These are phyloP conservation scores for Dyspetes luteomarginatus DNA, from an alignment of 2,888 invertebrate genomes.

Conservation along the genomic window DNA sequence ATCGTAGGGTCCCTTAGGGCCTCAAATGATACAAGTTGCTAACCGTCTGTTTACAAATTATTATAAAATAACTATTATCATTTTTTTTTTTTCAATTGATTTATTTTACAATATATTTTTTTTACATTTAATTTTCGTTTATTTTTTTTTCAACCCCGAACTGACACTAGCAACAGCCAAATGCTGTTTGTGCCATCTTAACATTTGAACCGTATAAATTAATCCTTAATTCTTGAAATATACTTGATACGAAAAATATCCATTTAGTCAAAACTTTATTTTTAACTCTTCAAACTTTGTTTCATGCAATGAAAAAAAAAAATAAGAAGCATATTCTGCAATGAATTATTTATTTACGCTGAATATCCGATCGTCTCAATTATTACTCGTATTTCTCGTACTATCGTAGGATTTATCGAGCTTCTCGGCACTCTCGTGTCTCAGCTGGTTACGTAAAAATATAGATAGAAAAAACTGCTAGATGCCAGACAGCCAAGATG, in stretches of 20 bases:
- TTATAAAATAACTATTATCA: too few relatives aligned
- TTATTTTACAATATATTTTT: too few relatives aligned
- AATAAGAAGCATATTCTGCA: background rate
- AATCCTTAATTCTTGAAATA: too few relatives aligned
- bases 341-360: constrained; percentile 31
- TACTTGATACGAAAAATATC: too few relatives aligned
- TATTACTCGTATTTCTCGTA: constrained; percentile 39
- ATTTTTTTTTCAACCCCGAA: background rate
- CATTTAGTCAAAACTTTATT: too few relatives aligned
- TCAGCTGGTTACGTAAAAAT: constrained; percentile 56
- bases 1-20: constrained; percentile 58
- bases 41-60: too few relatives aligned
- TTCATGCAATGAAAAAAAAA: background rate
- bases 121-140: background rate
- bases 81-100: too few relatives aligned
- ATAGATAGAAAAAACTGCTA: constrained; percentile 53
- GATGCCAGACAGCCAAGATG: constrained; percentile 51
- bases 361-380: constrained; percentile 18
- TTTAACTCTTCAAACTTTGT: background rate
- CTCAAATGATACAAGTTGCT: constrained; percentile 23
- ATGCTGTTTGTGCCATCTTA: too few relatives aligned
- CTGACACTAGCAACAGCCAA: too few relatives aligned
- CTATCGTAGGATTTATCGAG: constrained; percentile 57
- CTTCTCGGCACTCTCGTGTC: constrained; percentile 27
- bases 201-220: too few relatives aligned